Conservation (phyloP, 2,113 vertebrate species). For the Oxyruncus cristatus region DNA sequence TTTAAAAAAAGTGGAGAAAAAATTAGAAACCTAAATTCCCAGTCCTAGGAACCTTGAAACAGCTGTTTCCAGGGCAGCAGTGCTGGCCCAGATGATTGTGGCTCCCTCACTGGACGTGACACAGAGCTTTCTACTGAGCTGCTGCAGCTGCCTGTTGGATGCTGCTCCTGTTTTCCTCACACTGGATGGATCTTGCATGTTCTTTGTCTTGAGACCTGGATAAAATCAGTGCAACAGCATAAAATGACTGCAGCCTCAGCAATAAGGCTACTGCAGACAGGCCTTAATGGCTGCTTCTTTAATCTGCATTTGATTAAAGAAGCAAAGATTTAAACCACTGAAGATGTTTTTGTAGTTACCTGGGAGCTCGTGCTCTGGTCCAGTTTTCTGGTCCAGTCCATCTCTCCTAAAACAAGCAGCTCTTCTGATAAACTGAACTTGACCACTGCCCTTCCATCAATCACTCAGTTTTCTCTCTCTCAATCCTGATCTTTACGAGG, state of each 20-base stretch:
- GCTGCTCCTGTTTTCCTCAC: background rate
- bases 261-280: background rate
- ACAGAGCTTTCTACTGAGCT: background rate
- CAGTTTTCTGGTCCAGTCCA: background rate
- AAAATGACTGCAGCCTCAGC: background rate
- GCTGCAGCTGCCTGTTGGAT: conserved; percentile 19
- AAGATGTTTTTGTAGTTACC: background rate
- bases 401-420: background rate
- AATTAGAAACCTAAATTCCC: background rate
- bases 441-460: background rate
- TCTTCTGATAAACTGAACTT: background rate
- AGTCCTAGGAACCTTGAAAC: background rate
- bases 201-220: background rate
- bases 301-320: background rate
- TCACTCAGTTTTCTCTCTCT: background rate
- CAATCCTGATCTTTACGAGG: background rate
- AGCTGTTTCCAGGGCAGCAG: background rate
- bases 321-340: too few relatives aligned
- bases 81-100: background rate
- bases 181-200: background rate
- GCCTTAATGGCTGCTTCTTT: background rate
- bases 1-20: background rate
- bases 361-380: background rate
- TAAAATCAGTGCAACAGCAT: fast-evolving
- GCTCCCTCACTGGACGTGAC: background rate